Percentiles rank a stretch among this genome's conserved stretches.
Conservation (phyloP, 2,888 invertebrate genomes). For the Troides helena region DNA sequence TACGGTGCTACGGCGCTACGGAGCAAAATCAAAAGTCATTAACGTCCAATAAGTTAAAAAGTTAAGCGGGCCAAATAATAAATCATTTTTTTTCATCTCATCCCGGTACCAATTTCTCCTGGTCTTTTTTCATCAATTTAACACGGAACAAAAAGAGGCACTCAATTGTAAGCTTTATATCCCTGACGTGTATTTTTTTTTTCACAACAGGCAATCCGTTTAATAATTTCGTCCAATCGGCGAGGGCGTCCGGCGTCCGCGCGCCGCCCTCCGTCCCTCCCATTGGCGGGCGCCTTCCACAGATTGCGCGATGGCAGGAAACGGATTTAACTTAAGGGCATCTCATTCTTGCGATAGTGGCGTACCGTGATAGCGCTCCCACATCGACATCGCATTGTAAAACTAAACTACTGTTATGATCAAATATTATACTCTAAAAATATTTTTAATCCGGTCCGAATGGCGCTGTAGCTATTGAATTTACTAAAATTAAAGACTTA, state of each 20-base stretch:
- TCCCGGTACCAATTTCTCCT: slow-evolving; percentile 70
- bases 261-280: slow-evolving; percentile 64
- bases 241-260: slow-evolving; percentile 46
- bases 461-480: too few relatives aligned
- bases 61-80: slow-evolving; percentile 71
- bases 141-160: slow-evolving; percentile 69
- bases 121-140: slow-evolving; percentile 79
- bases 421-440: too few relatives aligned
- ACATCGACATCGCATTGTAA: too few relatives aligned
- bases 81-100: slow-evolving; percentile 76
- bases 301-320: slow-evolving; percentile 78
- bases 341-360: slow-evolving; percentile 72
- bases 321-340: slow-evolving; percentile 64
- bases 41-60: slow-evolving; percentile 78
- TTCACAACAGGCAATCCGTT: slow-evolving; percentile 66
- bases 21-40: slow-evolving; percentile 77
- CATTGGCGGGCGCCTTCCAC: slow-evolving; percentile 63
- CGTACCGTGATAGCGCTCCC: slow-evolving; percentile 23
- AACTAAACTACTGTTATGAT: too few relatives aligned
- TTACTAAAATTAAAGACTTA: too few relatives aligned
- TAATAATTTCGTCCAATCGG: slow-evolving; percentile 71
- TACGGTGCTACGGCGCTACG: slow-evolving; percentile 21
- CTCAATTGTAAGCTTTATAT: slow-evolving; percentile 75
- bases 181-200: slow-evolving; percentile 63
- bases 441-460: too few relatives aligned